Percentiles rank a stretch among this genome's conserved stretches.
These are phyloP conservation scores for Trachymyrmex septentrionalis DNA, from an alignment of 1,140 invertebrate species.

Conservation along the genomic window DNA sequence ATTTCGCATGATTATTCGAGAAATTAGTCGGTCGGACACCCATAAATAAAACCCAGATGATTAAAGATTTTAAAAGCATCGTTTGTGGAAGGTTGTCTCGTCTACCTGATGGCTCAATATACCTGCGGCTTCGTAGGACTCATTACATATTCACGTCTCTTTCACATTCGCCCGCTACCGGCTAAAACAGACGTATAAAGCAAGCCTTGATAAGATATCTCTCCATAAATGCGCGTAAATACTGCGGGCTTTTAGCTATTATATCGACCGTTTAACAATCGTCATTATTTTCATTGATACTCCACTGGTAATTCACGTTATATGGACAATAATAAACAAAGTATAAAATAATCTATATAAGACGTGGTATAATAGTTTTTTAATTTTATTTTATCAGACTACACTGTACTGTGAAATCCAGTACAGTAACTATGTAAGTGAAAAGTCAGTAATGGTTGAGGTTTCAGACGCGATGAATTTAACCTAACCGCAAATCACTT, in stretches of 20 bases:
- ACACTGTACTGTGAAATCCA: neutral
- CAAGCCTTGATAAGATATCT: slow-evolving; percentile 53
- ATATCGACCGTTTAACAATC: neutral
- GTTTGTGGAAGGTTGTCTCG: slow-evolving; percentile 55
- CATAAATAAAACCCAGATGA: slow-evolving; percentile 69
- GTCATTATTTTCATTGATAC: slow-evolving; percentile 37
- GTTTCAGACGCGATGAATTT: slow-evolving; percentile 24
- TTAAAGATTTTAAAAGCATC: slow-evolving; percentile 65
- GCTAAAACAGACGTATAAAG: slow-evolving; percentile 62
- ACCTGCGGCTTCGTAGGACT: slow-evolving; percentile 55
- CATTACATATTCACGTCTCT: slow-evolving; percentile 75
- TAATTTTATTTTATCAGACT: neutral
- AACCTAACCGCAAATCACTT: slow-evolving; percentile 62
- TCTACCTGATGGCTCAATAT: slow-evolving; percentile 73
- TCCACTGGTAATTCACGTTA: slow-evolving; percentile 7
- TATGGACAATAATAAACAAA: neutral
- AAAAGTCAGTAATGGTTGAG: neutral
- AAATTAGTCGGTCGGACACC: slow-evolving; percentile 67
- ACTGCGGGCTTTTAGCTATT: neutral
- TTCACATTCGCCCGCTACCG: slow-evolving; percentile 62
- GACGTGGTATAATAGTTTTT: neutral
- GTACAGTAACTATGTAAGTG: neutral
- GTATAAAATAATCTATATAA: neutral
- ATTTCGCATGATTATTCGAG: slow-evolving; percentile 65
- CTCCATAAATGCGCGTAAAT: slow-evolving; percentile 25